Conservation (phyloP, 2,888 invertebrate species). For the Tetramorium bicarinatum region DNA sequence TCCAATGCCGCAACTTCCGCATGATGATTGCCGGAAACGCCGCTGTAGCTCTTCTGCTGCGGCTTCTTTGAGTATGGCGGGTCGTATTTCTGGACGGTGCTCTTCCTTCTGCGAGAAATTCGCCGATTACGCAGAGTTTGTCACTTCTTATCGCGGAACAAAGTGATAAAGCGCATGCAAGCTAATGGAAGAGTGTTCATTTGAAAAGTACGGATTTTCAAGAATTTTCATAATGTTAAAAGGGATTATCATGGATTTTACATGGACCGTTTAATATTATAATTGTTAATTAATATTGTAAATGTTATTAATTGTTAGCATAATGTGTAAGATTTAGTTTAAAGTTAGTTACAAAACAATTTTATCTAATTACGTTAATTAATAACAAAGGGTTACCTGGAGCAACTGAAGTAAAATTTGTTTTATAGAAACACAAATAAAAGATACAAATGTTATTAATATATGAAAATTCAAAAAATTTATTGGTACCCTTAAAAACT, state of each 20-base stretch:
- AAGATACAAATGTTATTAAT: background rate
- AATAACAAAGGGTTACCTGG: constrained; percentile 26
- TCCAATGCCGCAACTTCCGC: constrained; percentile 94
- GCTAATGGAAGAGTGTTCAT: constrained; percentile 64
- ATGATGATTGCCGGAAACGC: constrained; percentile 90
- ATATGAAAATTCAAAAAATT: background rate
- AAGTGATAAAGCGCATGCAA: constrained; percentile 82
- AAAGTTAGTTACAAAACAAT: constrained; percentile 14
- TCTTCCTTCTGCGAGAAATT: constrained; percentile 91
- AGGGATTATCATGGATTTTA: constrained; percentile 38
- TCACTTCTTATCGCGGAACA: constrained; percentile 54
- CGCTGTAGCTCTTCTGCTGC: constrained; percentile 91
- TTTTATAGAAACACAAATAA: background rate
- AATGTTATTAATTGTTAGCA: constrained; percentile 10
- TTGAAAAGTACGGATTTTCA: background rate
- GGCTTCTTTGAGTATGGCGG: constrained; percentile 95
- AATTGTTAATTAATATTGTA: background rate
- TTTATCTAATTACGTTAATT: constrained; percentile 24
- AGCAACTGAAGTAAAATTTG: background rate
- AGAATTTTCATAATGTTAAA: constrained; percentile 21
- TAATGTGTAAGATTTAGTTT: constrained; percentile 7
- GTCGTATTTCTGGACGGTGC: constrained; percentile 95
- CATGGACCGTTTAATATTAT: constrained; percentile 9
- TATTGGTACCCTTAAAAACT: background rate
- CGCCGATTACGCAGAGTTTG: constrained; percentile 61